Base-by-base conservation (phyloP, 2,113 vertebrate species). In the Ploceus nigricollis region DNA sequence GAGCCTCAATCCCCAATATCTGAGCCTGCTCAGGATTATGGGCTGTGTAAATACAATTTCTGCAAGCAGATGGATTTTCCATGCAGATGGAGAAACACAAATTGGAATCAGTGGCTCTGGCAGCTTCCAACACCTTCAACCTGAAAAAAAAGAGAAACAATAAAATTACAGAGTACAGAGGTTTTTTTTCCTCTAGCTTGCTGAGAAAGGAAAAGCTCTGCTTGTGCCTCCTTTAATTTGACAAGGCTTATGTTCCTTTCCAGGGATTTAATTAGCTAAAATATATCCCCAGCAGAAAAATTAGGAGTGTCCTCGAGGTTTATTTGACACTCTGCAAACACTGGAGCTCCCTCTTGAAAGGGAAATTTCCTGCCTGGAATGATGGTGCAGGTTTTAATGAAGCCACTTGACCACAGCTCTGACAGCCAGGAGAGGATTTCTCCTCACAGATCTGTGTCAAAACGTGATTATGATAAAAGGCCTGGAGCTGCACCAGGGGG, bases 41-140 rank as follows among this genome's bases (percentile, higher is more conserved):
- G 54, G 27, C 92, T 73, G 70, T 70, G 73, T 42, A 75, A 89
- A 89, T 11, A 78, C 82, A 40, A 44, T 83, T 63, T 69, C 93
- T 78, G 71, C 89, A 86, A 58, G 54, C 75, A 93, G 90, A 73
- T 70, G 86, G 69, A 66, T 72, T 91, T 92, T 40, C 50, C 93
- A 89, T 16, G 47, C 91, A 83, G 60, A 71, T 77, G 69, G 56
- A 90, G 72, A 77, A 86, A 71, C 65, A 90, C 86, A 71, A 70
- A 83, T 45, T 13, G 60, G 39, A 30, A 30, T 65, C 25, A 69
- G 72, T 9, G 39, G 57, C 12, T 51, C 14, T 22, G 19, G 15
- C 76, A 56, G 89, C 37, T 87, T 10, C 68, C 28, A 48, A 30
- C 61, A 63, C 51, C 82, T 35, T 21, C 51, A 57, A n/a, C 48